Evolutionary conservation across 2,113 vertebrate genomes (phyloP).

Genomic region (Gobius niger): DNA sequence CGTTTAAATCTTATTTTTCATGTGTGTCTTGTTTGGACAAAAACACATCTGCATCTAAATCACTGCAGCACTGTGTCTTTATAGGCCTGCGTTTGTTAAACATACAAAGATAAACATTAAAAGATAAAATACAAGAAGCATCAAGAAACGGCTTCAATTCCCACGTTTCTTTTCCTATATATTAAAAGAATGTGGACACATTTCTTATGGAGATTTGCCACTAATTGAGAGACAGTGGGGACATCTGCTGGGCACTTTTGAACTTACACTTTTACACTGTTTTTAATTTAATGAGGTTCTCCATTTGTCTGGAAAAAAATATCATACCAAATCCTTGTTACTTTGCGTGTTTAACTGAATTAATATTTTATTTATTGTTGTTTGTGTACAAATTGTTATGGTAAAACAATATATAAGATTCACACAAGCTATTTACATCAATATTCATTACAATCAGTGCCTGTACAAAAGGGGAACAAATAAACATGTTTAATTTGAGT

Average conservation of each 20-base stretch:
- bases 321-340: background rate
- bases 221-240: constrained; percentile 12
- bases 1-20: no score
- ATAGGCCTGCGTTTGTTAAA: no score
- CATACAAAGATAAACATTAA: no score
- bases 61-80: no score
- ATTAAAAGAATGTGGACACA: no score
- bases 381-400: background rate
- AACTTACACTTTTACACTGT: constrained; percentile 12
- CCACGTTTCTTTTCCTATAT: no score
- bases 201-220: no score
- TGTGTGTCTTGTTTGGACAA: no score
- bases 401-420: background rate
- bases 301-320: background rate
- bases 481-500: background rate
- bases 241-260: constrained; percentile 48
- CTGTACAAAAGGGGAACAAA: background rate
- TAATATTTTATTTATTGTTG: background rate
- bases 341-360: constrained; percentile 2
- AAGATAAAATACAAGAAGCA: background rate
- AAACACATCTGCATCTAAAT: no score
- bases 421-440: background rate
- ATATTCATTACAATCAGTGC: background rate
- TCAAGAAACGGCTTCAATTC: background rate
- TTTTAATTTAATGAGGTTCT: no score